phyloP scores from a whole-genome alignment of 2,797 vertebrate genomes.

The Coregonus suidteri region DNA sequence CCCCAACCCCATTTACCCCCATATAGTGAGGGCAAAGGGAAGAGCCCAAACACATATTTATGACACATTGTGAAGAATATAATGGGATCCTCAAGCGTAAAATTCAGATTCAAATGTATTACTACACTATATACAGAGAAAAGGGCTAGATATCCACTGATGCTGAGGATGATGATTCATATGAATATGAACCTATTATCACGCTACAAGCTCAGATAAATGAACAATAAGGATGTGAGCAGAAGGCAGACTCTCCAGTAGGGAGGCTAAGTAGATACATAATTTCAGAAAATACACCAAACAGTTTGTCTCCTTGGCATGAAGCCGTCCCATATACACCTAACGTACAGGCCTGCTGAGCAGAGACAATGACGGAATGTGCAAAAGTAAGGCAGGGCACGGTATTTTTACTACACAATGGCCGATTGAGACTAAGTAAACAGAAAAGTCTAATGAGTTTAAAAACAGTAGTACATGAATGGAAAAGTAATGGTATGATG shows the following conservation, averaged over 20 bases:
- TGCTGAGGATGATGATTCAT: constrained; percentile 52
- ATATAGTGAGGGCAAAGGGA: constrained; percentile 46
- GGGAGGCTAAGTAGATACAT: constrained; percentile 69
- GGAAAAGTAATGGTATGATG: constrained; percentile 76
- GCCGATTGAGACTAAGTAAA: constrained; percentile 78
- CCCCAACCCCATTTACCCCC: constrained; percentile 56
- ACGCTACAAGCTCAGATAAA: constrained; percentile 63
- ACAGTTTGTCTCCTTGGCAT: constrained; percentile 54
- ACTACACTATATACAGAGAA: constrained; percentile 45
- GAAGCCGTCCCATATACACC: constrained; percentile 51
- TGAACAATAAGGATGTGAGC: constrained; percentile 54
- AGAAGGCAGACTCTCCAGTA: constrained; percentile 58
- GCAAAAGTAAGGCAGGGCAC: constrained; percentile 33
- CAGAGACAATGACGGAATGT: constrained; percentile 71
- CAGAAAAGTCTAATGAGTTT: constrained; percentile 79
- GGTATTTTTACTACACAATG: constrained; percentile 78
- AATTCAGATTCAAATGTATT: constrained; percentile 71
- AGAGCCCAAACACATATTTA: constrained; percentile 69
- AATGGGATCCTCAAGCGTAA: constrained; percentile 68
- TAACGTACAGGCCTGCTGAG: constrained; percentile 60
- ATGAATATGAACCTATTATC: constrained; percentile 67
- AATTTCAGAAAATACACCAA: constrained; percentile 68
- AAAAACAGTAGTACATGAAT: constrained; percentile 71
- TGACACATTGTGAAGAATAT: constrained; percentile 59
- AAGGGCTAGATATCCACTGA: constrained; percentile 44